A percentile compares a stretch with the other conserved stretches of the same genome.
These are phyloP conservation scores for Dryadula phaetusa DNA, from an alignment of 2,888 invertebrate species.

Conservation along the genomic window DNA sequence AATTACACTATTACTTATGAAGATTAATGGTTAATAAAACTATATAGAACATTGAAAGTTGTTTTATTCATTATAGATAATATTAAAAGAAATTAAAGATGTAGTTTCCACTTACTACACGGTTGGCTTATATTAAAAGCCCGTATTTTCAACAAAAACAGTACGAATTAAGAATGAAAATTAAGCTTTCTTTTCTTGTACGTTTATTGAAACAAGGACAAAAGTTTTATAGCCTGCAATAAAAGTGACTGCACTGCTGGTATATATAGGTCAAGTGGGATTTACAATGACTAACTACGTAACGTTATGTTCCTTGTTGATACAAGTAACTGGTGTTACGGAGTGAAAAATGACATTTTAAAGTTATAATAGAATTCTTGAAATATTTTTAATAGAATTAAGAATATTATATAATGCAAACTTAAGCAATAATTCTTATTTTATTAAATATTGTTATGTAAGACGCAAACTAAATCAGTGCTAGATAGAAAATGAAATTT, in stretches of 20 bases:
- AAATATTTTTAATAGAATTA: too few species aligned
- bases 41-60: too few species aligned
- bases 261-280: slow-evolving; percentile 31
- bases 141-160: background rate
- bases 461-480: background rate
- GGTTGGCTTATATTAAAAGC: background rate
- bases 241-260: slow-evolving; percentile 20
- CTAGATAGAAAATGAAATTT: background rate
- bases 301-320: background rate
- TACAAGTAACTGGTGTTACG: too few species aligned
- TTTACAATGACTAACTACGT: background rate
- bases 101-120: background rate
- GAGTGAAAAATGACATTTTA: background rate
- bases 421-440: too few species aligned
- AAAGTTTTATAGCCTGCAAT: slow-evolving; percentile 21
- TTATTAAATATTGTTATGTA: background rate
- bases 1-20: too few species aligned
- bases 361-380: too few species aligned
- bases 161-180: background rate
- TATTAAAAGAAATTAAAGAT: too few species aligned
- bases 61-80: too few species aligned
- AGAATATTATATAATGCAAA: too few species aligned
- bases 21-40: too few species aligned
- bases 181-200: slow-evolving; percentile 19
- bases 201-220: slow-evolving; percentile 30